Percentiles rank a stretch among this genome's conserved stretches.
These are phyloP conservation scores for Emydoidea blandingii DNA, from an alignment of 2,797 vertebrate species.

Conservation along the genomic window DNA sequence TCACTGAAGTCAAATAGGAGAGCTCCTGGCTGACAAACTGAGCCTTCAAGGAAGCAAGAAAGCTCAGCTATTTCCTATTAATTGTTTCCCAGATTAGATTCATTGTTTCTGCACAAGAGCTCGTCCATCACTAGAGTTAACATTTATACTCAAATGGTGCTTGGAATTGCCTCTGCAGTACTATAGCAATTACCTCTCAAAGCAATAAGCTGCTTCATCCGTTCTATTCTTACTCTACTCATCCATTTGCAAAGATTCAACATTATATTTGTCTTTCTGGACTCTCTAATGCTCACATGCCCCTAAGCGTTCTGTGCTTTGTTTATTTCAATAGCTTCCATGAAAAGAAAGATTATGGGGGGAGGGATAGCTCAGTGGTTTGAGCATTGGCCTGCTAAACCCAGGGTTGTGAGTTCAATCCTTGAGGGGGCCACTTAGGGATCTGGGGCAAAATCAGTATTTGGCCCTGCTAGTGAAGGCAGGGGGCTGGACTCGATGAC, in stretches of 20 bases:
- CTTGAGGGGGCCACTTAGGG: too few relatives aligned
- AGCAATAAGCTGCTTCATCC: constrained; percentile 46
- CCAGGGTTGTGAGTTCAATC: too few relatives aligned
- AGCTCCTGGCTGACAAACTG: constrained; percentile 31
- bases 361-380: too few relatives aligned
- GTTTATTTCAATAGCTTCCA: background rate
- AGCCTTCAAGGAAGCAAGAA: constrained; percentile 36
- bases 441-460: too few relatives aligned
- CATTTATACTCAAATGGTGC: constrained; percentile 42
- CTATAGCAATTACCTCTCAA: constrained; percentile 56
- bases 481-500: too few relatives aligned
- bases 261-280: background rate
- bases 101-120: constrained; percentile 43
- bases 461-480: too few relatives aligned
- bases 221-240: constrained; percentile 40
- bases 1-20: background rate
- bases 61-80: constrained; percentile 45
- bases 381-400: too few relatives aligned
- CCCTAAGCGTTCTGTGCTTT: background rate
- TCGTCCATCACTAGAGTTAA: constrained; percentile 64
- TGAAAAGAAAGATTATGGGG: rapidly evolving
- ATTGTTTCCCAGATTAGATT: constrained; percentile 70
- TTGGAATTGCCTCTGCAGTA: constrained; percentile 58
- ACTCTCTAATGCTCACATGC: background rate
- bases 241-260: constrained; percentile 33